Conservation (phyloP, 2,113 vertebrate genomes). For the Rhinolophus sinicus region DNA sequence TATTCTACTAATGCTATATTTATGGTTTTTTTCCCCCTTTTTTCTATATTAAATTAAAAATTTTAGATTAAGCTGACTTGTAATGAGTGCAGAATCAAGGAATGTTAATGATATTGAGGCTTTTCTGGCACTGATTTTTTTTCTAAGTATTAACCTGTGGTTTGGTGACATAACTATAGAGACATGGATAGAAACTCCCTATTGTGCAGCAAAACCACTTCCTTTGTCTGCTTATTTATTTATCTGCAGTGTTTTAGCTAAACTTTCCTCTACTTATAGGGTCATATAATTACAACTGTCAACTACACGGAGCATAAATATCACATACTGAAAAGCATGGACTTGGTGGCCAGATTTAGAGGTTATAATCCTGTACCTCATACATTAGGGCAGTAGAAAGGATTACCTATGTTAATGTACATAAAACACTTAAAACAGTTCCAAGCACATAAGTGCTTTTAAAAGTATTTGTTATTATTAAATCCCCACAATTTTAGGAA, state of each 20-base stretch:
- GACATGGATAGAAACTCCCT: constrained; percentile 48
- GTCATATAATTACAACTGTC: background rate
- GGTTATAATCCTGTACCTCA: background rate
- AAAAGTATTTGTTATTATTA: background rate
- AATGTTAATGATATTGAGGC: background rate
- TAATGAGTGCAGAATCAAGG: constrained; percentile 26
- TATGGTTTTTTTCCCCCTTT: background rate
- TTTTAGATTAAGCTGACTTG: constrained; percentile 31
- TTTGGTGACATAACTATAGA: constrained; percentile 63
- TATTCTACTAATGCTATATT: background rate
- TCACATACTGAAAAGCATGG: background rate
- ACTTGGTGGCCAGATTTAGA: background rate
- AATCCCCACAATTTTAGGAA: background rate
- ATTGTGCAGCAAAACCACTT: constrained; percentile 70
- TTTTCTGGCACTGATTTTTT: constrained; percentile 62
- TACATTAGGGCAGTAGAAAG: background rate
- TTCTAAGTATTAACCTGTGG: constrained; percentile 43
- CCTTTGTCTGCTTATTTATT: constrained; percentile 71
- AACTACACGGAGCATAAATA: background rate
- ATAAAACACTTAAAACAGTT: background rate
- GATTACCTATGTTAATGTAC: background rate
- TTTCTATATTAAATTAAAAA: background rate
- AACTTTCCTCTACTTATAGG: background rate
- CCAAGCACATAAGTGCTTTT: background rate
- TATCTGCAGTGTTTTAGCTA: constrained; percentile 28